Evolutionary conservation across 1,140 invertebrate genomes (phyloP).

Genomic region (Penaeus vannamei): DNA sequence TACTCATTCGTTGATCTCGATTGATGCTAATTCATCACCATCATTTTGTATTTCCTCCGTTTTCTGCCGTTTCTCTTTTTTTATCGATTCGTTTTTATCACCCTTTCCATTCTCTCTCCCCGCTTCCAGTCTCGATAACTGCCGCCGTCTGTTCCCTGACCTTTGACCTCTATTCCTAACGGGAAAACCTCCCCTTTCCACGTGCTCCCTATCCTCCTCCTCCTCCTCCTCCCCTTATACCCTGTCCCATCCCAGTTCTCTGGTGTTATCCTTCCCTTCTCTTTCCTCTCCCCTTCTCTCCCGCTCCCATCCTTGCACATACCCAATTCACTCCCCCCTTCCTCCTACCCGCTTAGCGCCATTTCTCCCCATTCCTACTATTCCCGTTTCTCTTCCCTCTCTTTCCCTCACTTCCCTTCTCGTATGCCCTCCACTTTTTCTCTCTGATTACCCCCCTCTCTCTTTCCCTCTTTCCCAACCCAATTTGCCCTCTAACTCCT

Average conservation of each 20-base stretch:
- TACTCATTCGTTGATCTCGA: not conserved
- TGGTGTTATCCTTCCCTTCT: not conserved
- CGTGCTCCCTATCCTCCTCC: not conserved
- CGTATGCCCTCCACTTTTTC: no score
- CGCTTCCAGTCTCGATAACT: no score
- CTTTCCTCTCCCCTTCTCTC: not conserved
- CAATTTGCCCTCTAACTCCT: no score
- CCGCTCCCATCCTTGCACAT: not conserved
- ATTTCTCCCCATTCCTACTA: no score
- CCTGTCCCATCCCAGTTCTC: not conserved
- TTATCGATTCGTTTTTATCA: no score
- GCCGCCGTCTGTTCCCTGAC: no score
- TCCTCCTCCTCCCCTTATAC: conserved; percentile 10
- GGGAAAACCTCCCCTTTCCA: not conserved
- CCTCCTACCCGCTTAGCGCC: no score
- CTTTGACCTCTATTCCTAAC: not conserved
- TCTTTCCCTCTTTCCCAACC: not conserved
- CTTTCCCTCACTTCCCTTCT: no score
- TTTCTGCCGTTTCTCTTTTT: not conserved
- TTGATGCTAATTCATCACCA: not conserved
- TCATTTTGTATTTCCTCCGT: not conserved
- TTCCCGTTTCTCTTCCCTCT: no score
- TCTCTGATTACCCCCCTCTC: conserved; percentile 1
- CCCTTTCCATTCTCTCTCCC: no score
- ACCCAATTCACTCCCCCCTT: not conserved